Base-by-base conservation (phyloP, 2,888 invertebrate genomes). In the Trichopria drosophilae region DNA sequence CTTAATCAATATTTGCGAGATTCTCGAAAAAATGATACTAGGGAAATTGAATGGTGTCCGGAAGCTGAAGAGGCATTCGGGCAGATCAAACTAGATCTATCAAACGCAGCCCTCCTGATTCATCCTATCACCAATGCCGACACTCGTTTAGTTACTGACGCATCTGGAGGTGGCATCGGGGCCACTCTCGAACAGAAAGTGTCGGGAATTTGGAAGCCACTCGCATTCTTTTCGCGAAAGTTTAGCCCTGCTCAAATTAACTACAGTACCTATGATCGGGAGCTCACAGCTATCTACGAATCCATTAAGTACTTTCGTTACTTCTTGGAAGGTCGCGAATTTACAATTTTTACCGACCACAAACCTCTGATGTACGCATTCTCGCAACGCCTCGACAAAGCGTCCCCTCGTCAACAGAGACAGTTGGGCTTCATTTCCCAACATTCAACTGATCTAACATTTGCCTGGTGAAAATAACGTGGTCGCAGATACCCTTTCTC, bases 11-110 rank as follows among this genome's bases (percentile, higher is more conserved):
- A 26, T n/a, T 22, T 46, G 7, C n/a, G 18, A 3, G 46, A 55
- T 1, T 37, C 58, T 6, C 56, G 43, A 10, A 61, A 56, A 37
- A 55, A 45, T 5, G 53, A 60, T 23, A 56, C 57, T n/a, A n/a
- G n/a, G n/a, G n/a, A n/a, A n/a, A n/a, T n/a, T n/a, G n/a, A n/a
- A n/a, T n/a, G n/a, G n/a, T n/a, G n/a, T n/a, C n/a, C n/a, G n/a
- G 28, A 28, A 28, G 28, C 28, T 5, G 28, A 28, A n/a, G 13
- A 28, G 13, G 28, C 28, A 13, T 28, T 28, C 2, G 28, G 13
- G 13, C 28, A 28, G 13, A 28, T 28, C 13, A 28, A 28, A 2
- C n/a, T 28, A 28, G 28, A 28, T 28, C n/a, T 28, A 12, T 12
- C n/a, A 13, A 13, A 28, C 13, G 28, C 28, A 28, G 28, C 13